Conservation (phyloP, 2,888 invertebrate genomes). For the Ferdinandea cuprea region DNA sequence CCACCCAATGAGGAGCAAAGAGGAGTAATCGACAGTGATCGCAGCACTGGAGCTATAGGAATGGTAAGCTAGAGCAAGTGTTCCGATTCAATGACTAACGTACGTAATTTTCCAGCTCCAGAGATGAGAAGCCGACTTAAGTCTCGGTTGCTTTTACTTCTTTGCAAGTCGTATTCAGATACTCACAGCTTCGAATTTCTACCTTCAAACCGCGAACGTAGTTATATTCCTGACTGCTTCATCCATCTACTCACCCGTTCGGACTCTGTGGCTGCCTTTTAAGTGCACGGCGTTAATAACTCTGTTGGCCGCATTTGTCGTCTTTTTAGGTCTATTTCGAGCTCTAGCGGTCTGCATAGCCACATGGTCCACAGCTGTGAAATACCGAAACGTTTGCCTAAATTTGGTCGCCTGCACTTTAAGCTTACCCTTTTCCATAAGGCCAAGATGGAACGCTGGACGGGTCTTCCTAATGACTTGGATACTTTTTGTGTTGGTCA, state of each 20-base stretch:
- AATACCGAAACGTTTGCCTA: conserved; percentile 5
- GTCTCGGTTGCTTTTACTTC: neutral
- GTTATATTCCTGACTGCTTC: neutral
- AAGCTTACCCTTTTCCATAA: conserved; percentile 63
- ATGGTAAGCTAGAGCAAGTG: conserved; percentile 1
- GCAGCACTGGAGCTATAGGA: conserved; percentile 16
- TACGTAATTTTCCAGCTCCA: neutral
- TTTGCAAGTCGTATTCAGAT: neutral
- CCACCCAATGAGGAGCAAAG: conserved; percentile 43
- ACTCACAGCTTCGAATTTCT: neutral
- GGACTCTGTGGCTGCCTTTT: neutral
- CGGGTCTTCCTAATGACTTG: conserved; percentile 75
- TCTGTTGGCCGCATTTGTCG: neutral
- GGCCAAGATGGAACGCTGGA: conserved; percentile 33
- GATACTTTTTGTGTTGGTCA: conserved; percentile 75
- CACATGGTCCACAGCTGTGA: neutral
- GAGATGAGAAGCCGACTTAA: conserved; percentile 8
- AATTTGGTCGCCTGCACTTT: conserved; percentile 49
- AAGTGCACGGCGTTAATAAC: neutral
- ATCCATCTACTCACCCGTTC: neutral
- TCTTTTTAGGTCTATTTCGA: conserved; percentile 10
- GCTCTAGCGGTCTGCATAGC: neutral
- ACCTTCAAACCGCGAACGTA: neutral
- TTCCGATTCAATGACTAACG: neutral
- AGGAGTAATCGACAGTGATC: conserved; percentile 7